Evolutionary conservation across 2,888 invertebrate genomes (phyloP).

Genomic region (Tryphoninae sp.): DNA sequence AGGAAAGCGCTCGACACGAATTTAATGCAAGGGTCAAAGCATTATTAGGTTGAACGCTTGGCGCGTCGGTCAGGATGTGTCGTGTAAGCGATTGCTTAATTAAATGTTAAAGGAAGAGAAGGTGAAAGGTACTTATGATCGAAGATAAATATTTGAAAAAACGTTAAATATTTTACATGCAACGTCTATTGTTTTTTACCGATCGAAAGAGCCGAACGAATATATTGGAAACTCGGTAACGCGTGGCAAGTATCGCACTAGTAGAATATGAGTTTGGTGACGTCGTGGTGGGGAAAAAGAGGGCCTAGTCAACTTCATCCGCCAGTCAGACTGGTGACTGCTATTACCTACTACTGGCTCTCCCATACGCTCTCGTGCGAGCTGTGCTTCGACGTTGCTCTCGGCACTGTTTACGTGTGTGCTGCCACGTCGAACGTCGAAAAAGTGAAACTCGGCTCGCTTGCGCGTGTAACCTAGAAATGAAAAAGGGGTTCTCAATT

Average conservation of each 20-base stretch:
- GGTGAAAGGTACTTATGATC: too few species aligned
- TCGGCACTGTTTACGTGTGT: constrained; percentile 21
- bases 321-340: constrained; percentile 50
- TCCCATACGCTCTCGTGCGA: constrained; percentile 40
- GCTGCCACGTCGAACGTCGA: constrained; percentile 76
- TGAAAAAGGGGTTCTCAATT: constrained; percentile 80
- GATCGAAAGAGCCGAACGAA: background rate
- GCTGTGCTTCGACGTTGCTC: constrained; percentile 45
- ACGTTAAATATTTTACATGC: background rate
- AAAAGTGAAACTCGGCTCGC: constrained; percentile 81
- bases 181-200: background rate
- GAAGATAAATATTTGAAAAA: background rate
- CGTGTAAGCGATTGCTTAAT: too few species aligned
- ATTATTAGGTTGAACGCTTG: too few species aligned
- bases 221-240: background rate
- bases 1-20: too few species aligned
- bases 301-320: constrained; percentile 35
- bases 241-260: background rate
- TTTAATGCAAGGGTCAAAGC: too few species aligned
- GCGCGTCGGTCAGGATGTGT: too few species aligned
- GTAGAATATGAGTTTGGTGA: background rate
- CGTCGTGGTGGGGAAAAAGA: background rate
- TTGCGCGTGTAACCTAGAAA: constrained; percentile 82
- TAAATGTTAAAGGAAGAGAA: too few species aligned
- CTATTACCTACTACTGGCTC: constrained; percentile 55